Conservation (phyloP, 2,797 vertebrate species). For the Oreochromis mossambicus region DNA sequence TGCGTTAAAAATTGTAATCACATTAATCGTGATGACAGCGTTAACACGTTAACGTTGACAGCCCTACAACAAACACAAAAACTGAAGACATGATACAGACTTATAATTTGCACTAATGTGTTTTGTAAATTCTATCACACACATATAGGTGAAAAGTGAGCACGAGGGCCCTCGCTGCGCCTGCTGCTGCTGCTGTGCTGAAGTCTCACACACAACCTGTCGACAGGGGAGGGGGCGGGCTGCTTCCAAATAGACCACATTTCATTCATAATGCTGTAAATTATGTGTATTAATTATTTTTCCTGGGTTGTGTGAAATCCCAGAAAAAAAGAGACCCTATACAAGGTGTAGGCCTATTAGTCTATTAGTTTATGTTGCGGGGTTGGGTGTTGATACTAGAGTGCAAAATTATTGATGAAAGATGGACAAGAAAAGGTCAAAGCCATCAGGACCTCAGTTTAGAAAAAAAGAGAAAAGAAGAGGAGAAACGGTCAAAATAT, state of each 20-base stretch:
- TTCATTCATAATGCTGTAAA: not conserved
- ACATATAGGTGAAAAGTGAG: rapidly evolving
- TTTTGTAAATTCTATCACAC: not conserved
- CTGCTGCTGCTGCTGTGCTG: not conserved
- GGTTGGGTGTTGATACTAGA: not conserved
- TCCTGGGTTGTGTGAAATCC: not conserved
- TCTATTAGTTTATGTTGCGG: not conserved
- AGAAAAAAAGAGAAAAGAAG: not conserved
- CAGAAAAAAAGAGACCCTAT: not conserved
- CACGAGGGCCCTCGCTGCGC: not conserved
- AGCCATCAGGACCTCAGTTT: not conserved
- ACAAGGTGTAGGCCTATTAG: not conserved
- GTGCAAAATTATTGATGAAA: not conserved
- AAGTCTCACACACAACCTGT: not conserved
- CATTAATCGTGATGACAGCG: rapidly evolving
- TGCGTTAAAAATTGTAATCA: not conserved
- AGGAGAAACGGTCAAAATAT: not conserved
- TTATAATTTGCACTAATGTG: not conserved
- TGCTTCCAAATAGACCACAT: not conserved
- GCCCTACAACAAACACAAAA: not conserved
- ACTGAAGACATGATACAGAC: not conserved
- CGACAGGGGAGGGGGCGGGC: not conserved
- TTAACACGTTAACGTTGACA: not conserved
- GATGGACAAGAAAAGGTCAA: not conserved
- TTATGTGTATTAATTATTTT: not conserved